phyloP scores from a whole-genome alignment of 2,888 invertebrate genomes.

The Morpho achilles region DNA sequence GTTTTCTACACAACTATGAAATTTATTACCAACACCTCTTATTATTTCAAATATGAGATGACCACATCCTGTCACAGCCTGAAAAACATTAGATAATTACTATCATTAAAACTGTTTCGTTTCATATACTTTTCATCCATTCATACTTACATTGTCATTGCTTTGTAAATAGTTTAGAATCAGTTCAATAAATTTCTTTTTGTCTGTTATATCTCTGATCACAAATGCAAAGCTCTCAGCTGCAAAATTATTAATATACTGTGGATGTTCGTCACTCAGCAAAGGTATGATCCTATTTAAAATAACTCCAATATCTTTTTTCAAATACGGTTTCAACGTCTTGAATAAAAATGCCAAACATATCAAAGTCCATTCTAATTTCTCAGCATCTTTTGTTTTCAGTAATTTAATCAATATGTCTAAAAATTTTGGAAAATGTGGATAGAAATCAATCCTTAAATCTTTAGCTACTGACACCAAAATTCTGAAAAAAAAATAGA shows the following conservation, averaged over 20 bases:
- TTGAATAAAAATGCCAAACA: slow-evolving; percentile 95
- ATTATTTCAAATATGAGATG: slow-evolving; percentile 93
- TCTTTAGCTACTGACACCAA: slow-evolving; percentile 92
- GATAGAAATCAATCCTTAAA: slow-evolving; percentile 92
- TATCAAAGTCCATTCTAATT: slow-evolving; percentile 91
- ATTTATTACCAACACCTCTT: slow-evolving; percentile 89
- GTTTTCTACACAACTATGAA: slow-evolving; percentile 89
- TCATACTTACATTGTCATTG: slow-evolving; percentile 82
- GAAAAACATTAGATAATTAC: slow-evolving; percentile 41
- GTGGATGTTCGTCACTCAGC: slow-evolving; percentile 86
- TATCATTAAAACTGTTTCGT: background rate
- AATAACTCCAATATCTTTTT: slow-evolving; percentile 87
- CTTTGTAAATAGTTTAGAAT: slow-evolving; percentile 83
- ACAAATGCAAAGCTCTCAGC: slow-evolving; percentile 98
- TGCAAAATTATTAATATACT: slow-evolving; percentile 94
- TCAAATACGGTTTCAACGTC: slow-evolving; percentile 89
- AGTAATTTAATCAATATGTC: slow-evolving; percentile 84
- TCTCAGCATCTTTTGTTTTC: slow-evolving; percentile 88
- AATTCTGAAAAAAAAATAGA: slow-evolving; percentile 76
- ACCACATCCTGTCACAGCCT: slow-evolving; percentile 90
- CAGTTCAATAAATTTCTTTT: slow-evolving; percentile 84
- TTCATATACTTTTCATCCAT: background rate
- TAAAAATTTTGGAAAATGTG: slow-evolving; percentile 88
- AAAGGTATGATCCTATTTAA: slow-evolving; percentile 86
- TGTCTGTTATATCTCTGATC: slow-evolving; percentile 91